These are phyloP conservation scores for Ericerus pela DNA, from an alignment of 1,140 invertebrate species.

Conservation along the genomic window DNA sequence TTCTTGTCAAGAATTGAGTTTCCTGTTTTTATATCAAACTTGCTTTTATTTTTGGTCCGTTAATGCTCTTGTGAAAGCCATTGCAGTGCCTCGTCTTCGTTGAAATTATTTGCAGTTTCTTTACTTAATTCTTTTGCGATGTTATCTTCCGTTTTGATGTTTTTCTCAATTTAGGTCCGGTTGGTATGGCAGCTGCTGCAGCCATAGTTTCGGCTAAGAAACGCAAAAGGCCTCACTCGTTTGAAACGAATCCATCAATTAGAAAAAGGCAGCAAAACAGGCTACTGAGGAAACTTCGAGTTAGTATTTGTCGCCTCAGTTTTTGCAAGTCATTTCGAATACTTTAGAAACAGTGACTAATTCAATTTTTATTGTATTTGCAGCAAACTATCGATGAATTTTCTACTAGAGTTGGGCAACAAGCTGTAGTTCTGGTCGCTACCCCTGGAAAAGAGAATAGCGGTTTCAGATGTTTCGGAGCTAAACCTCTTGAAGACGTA, in stretches of 20 bases:
- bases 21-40: too few relatives aligned
- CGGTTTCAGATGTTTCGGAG: constrained; percentile 92
- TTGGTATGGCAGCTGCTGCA: constrained; percentile 90
- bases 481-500: constrained; percentile 91
- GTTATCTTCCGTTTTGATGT: too few relatives aligned
- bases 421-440: constrained; percentile 87
- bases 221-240: constrained; percentile 84
- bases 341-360: background rate
- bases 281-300: constrained; percentile 70
- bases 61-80: too few relatives aligned
- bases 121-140: too few relatives aligned
- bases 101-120: too few relatives aligned
- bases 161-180: constrained; percentile 77
- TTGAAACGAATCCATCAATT: constrained; percentile 95
- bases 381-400: constrained; percentile 95
- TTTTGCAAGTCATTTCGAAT: background rate
- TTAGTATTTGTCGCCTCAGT: constrained; percentile 31
- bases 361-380: constrained; percentile 25
- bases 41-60: too few relatives aligned
- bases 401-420: constrained; percentile 90
- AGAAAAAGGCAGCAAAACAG: constrained; percentile 91
- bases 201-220: constrained; percentile 94
- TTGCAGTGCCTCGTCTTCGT: too few relatives aligned
- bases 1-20: too few relatives aligned
- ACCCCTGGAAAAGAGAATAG: constrained; percentile 93